A percentile compares a stretch with the other conserved stretches of the same genome.
Evolutionary conservation across 2,113 vertebrate species (phyloP).

Genomic region (Colius striatus): DNA sequence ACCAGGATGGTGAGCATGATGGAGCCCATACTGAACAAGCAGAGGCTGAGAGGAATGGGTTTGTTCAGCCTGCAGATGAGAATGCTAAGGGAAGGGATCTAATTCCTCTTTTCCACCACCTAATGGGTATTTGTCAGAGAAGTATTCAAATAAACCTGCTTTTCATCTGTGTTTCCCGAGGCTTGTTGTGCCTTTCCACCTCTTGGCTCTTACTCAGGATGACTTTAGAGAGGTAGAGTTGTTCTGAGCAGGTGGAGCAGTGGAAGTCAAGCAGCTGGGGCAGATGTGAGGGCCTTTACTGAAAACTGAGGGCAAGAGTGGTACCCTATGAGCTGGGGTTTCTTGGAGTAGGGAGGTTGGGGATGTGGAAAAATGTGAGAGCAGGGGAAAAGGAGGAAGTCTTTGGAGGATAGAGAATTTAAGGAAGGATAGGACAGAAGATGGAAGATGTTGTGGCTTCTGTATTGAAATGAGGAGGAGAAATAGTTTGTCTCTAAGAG

Average conservation of each 20-base stretch:
- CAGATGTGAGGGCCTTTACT: neutral
- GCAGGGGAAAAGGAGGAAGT: neutral
- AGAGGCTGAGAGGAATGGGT: neutral
- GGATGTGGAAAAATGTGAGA: neutral
- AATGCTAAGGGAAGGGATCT: neutral
- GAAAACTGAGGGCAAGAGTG: neutral
- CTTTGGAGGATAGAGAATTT: neutral
- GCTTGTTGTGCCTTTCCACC: neutral
- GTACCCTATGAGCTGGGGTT: neutral
- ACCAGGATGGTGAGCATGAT: neutral
- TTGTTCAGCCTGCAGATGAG: neutral
- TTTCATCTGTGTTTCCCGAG: neutral
- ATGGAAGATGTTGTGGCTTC: neutral
- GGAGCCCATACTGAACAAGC: neutral
- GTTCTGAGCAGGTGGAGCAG: neutral
- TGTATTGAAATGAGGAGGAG: neutral
- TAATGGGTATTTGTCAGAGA: neutral
- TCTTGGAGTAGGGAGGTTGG: neutral
- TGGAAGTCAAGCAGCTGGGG: neutral
- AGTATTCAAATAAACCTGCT: neutral
- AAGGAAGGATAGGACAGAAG: neutral
- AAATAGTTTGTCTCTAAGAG: neutral
- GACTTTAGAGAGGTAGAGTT: neutral
- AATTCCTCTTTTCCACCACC: neutral
- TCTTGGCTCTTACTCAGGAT: neutral